Evolutionary conservation across 2,113 vertebrate species (phyloP), one percentile per base, ranked within the genome.

Genomic region (Suncus etruscus): DNA sequence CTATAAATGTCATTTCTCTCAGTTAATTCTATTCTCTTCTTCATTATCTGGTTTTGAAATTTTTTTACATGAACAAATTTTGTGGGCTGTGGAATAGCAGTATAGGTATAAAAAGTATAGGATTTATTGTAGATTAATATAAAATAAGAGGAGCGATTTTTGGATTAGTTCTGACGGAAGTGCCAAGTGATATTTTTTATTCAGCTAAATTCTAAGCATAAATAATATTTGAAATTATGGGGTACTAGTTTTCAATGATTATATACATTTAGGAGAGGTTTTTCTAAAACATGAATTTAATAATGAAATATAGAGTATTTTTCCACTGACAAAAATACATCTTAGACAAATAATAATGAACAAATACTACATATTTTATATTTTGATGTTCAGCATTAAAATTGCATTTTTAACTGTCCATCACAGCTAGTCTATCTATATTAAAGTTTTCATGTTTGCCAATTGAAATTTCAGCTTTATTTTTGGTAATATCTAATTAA

Each of bases 141-240:
- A 50, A 92, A 92, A 86, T 75, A 89, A 86, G 86, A 93, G 91
- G 92, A 90, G 77, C 84, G 68, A 91, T 94, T 96, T 94, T 50
- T 76, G 50, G 94, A 91, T 54, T 91, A 29, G 15, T 78, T 83
- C 70, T 96, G 83, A 90, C 20, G 87, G 78, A 92, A 75, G 89
- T 66, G 91, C 94, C 78, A 86, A 92, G 91, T 93, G 88, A 84
- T 81, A 83, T 72, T 83, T 87, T 94, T 88, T 86, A 87, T 22
- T 6, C 47, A 78, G 80, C 70, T 63, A 39, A 6, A 69, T 92
- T 93, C 20, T 75, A 50, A 89, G 20, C 45, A 90, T 87, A 94
- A 94, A 92, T 95, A 87, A 83, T 83, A 4, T 76, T 93, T 91
- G 90, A 93, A 47, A 94, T 77, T 78, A 81, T 61, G 24, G n/a